Evolutionary conservation across 2,797 vertebrate species (phyloP).

Genomic region (Artibeus lituratus): DNA sequence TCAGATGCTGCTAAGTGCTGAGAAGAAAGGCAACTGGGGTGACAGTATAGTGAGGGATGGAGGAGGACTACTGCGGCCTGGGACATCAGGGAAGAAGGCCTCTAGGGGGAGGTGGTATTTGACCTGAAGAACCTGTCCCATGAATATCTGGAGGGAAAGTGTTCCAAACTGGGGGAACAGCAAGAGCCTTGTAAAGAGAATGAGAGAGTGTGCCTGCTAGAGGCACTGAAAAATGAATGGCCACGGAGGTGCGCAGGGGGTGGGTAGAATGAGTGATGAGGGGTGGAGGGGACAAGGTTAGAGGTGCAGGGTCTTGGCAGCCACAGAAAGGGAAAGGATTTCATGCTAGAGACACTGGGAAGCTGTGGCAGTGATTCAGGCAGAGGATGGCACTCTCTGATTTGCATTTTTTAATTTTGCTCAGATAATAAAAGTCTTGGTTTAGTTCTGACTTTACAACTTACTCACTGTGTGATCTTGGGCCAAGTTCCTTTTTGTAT

Average conservation of each 20-base stretch:
- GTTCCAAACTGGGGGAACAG: neutral
- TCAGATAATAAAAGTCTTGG: constrained; percentile 28
- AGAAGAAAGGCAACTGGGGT: constrained; percentile 13
- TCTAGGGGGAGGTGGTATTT: neutral
- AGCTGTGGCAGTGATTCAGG: neutral
- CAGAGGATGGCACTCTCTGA: neutral
- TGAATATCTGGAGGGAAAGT: neutral
- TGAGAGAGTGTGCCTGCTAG: fast-evolving
- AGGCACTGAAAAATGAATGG: neutral
- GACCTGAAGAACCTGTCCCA: neutral
- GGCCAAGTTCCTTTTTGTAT: neutral
- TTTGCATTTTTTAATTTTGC: constrained; percentile 38
- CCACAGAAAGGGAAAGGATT: neutral
- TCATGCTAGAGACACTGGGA: neutral
- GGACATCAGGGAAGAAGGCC: neutral
- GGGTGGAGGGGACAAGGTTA: neutral
- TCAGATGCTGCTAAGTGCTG: neutral
- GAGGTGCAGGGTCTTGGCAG: neutral
- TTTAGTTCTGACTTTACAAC: neutral
- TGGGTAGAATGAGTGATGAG: neutral
- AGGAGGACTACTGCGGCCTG: neutral
- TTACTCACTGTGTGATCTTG: neutral
- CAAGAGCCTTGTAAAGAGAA: neutral
- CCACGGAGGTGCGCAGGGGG: too few relatives aligned
- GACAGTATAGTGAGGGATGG: neutral